A percentile compares a stretch with the other conserved stretches of the same genome.
Conservation (phyloP, 2,888 invertebrate genomes). For the Platycnemis pennipes region DNA sequence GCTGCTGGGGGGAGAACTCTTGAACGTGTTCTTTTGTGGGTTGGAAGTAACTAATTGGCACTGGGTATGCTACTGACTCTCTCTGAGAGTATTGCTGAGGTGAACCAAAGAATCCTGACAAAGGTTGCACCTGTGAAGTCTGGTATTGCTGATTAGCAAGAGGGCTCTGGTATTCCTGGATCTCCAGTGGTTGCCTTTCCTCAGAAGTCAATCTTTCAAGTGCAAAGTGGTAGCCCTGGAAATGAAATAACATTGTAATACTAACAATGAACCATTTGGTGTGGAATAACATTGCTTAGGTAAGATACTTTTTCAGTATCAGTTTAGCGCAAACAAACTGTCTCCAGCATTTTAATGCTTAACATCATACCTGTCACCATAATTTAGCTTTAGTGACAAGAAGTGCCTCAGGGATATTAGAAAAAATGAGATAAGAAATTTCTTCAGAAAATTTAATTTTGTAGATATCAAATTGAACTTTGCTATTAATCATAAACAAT, state of each 20-base stretch:
- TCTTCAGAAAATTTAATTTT: no score
- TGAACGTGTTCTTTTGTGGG: neutral
- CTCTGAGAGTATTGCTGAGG: constrained; percentile 36
- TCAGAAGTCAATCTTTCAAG: constrained; percentile 1
- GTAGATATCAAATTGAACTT: no score
- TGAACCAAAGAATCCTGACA: neutral
- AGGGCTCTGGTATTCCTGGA: constrained; percentile 28
- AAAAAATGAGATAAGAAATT: neutral
- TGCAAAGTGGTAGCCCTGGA: constrained; percentile 24
- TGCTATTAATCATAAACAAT: no score
- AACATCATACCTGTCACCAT: no score
- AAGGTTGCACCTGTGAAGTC: neutral
- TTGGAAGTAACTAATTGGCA: constrained; percentile 38
- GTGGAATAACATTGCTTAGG: no score
- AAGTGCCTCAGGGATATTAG: neutral
- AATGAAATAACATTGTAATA: neutral
- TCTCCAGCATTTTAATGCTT: no score
- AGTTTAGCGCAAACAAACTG: no score
- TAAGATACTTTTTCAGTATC: no score
- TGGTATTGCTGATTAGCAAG: neutral
- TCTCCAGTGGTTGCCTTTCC: neutral
- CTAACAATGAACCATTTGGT: no score
- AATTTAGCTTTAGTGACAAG: neutral
- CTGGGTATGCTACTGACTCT: neutral
- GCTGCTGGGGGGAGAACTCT: neutral